Conservation (phyloP, 2,797 vertebrate genomes). For the Sphaeramia orbicularis region DNA sequence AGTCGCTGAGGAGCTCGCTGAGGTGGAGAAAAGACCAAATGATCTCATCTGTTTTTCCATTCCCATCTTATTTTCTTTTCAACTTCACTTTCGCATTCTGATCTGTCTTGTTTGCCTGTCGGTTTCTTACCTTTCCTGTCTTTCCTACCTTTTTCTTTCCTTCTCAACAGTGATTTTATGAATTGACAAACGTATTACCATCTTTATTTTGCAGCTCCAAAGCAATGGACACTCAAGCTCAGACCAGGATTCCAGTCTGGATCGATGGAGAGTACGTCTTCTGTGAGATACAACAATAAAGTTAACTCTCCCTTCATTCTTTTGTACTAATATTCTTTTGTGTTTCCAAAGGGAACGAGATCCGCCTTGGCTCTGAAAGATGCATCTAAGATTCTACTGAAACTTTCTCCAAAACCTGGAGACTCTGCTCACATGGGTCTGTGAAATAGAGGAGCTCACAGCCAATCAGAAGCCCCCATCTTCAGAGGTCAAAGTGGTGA, state of each 20-base stretch:
- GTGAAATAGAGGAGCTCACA: conserved; percentile 89
- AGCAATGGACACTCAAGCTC: conserved; percentile 82
- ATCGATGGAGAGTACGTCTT: conserved; percentile 80
- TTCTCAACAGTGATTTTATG: not conserved
- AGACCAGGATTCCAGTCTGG: conserved; percentile 80
- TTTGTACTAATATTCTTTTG: conserved; percentile 6
- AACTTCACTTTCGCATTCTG: conserved; percentile 7
- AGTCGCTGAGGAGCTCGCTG: conserved; percentile 83
- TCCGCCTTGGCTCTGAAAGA: conserved; percentile 76
- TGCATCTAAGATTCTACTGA: conserved; percentile 65
- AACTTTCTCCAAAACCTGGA: conserved; percentile 81
- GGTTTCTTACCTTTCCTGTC: not conserved
- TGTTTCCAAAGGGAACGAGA: conserved; percentile 74
- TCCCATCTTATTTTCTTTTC: conserved; percentile 38
- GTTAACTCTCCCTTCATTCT: not conserved
- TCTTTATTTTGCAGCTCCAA: conserved; percentile 80
- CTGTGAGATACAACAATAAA: not conserved
- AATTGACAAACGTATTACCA: conserved; percentile 13
- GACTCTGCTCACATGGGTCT: conserved; percentile 86
- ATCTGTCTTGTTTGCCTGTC: not conserved
- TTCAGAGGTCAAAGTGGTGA: conserved; percentile 87
- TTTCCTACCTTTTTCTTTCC: not conserved
- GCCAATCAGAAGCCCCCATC: conserved; percentile 88
- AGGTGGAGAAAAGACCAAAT: conserved; percentile 79
- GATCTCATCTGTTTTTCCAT: conserved; percentile 34